Evolutionary conservation across 2,113 vertebrate genomes (phyloP).

Genomic region (Equus przewalskii): DNA sequence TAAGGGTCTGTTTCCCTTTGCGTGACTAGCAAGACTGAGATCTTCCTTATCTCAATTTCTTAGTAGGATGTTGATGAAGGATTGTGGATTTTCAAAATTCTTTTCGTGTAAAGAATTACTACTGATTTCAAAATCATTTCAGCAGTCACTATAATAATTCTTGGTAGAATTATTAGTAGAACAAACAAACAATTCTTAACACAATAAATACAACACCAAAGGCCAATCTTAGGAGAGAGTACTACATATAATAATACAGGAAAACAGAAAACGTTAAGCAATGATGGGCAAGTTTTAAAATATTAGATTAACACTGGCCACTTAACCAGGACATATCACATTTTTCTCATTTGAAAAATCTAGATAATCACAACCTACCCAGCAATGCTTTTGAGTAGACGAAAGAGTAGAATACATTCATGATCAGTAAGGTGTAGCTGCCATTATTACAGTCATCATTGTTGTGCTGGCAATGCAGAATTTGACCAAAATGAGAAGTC

Average conservation of each 20-base stretch:
- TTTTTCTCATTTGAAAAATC: slow-evolving; percentile 5
- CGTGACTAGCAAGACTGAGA: neutral
- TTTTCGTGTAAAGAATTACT: neutral
- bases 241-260: neutral
- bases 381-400: neutral
- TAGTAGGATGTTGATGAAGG: neutral
- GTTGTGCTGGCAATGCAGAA: neutral
- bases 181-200: neutral
- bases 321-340: neutral
- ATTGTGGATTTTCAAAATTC: neutral
- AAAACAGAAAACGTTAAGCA: neutral
- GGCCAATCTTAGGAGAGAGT: neutral
- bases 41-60: neutral
- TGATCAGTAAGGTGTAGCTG: neutral
- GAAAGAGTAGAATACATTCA: neutral
- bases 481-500: neutral
- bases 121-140: slow-evolving; percentile 42
- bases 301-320: neutral
- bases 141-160: neutral
- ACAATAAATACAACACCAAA: neutral
- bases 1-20: neutral
- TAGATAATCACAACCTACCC: neutral
- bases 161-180: neutral
- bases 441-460: neutral
- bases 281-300: neutral